phyloP scores from a whole-genome alignment of 2,888 invertebrate genomes.

The Aplocera efformata region DNA sequence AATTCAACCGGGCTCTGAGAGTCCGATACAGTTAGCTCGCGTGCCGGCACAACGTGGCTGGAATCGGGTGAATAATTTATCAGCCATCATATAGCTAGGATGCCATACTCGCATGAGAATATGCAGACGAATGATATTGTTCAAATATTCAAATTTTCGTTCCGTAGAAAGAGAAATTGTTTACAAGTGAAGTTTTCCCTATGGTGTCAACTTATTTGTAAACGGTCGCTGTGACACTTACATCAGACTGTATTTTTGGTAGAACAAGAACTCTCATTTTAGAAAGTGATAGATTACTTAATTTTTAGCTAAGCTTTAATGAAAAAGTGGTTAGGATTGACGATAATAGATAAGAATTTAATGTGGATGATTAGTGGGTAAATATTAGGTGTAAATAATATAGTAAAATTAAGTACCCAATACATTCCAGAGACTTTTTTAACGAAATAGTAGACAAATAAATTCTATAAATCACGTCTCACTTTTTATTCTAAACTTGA shows the following conservation, averaged over 20 bases:
- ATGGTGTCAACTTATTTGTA: conserved; percentile 26
- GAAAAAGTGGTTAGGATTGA: too few relatives aligned
- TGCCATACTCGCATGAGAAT: conserved; percentile 47
- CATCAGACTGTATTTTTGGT: conserved; percentile 23
- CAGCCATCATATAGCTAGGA: conserved; percentile 29
- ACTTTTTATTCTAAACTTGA: too few relatives aligned
- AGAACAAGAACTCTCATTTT: conserved; percentile 16
- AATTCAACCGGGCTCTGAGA: conserved; percentile 67
- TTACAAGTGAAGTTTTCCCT: conserved; percentile 50
- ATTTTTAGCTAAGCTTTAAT: not conserved
- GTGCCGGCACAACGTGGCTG: conserved; percentile 64
- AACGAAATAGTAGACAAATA: too few relatives aligned
- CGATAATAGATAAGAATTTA: too few relatives aligned
- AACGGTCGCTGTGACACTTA: conserved; percentile 25
- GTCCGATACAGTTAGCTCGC: conserved; percentile 74
- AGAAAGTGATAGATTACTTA: conserved; percentile 22
- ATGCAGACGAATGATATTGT: conserved; percentile 43
- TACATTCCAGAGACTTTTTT: too few relatives aligned
- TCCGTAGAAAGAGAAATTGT: conserved; percentile 57
- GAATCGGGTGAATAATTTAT: conserved; percentile 64
- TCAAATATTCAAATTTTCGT: conserved; percentile 43
- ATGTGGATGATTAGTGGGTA: too few relatives aligned
- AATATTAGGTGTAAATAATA: too few relatives aligned
- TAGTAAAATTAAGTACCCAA: too few relatives aligned
- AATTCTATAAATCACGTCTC: too few relatives aligned